phyloP scores from a whole-genome alignment of 2,113 vertebrate species.

The Rhadina sibilatrix region DNA sequence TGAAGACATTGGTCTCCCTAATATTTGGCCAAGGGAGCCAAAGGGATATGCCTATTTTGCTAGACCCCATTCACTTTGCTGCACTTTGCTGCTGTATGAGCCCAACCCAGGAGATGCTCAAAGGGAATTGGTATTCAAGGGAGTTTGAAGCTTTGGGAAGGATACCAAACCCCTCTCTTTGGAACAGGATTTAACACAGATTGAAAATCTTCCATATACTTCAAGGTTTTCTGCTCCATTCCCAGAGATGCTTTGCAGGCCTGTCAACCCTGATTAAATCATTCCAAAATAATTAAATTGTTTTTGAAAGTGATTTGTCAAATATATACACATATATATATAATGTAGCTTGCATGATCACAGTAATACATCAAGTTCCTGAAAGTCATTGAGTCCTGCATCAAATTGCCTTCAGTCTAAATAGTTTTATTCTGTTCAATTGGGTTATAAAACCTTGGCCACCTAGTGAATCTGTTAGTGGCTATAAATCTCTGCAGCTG shows the following conservation, averaged over 20 bases:
- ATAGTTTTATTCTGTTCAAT: conserved; percentile 45
- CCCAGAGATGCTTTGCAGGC: conserved; percentile 34
- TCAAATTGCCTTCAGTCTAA: conserved; percentile 48
- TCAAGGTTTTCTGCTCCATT: conserved; percentile 17
- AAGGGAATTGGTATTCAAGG: conserved; percentile 39
- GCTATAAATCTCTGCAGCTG: conserved; percentile 66
- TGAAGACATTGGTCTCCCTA: neutral
- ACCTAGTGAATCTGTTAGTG: conserved; percentile 56
- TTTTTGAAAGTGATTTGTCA: conserved; percentile 20
- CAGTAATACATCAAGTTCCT: conserved; percentile 19
- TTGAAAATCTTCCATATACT: conserved; percentile 12
- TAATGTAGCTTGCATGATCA: neutral
- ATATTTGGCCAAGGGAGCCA: neutral
- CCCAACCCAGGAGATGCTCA: neutral
- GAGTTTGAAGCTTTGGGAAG: conserved; percentile 12
- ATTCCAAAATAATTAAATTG: conserved; percentile 27
- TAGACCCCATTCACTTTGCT: neutral
- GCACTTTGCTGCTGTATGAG: neutral
- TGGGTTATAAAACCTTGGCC: conserved; percentile 61
- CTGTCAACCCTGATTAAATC: conserved; percentile 39
- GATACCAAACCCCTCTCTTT: neutral
- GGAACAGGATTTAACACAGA: conserved; percentile 1
- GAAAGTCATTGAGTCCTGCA: conserved; percentile 25
- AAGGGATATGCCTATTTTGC: neutral
- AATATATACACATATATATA: neutral